phyloP scores from a whole-genome alignment of 2,888 invertebrate genomes.

The Diadegma fenestrale region DNA sequence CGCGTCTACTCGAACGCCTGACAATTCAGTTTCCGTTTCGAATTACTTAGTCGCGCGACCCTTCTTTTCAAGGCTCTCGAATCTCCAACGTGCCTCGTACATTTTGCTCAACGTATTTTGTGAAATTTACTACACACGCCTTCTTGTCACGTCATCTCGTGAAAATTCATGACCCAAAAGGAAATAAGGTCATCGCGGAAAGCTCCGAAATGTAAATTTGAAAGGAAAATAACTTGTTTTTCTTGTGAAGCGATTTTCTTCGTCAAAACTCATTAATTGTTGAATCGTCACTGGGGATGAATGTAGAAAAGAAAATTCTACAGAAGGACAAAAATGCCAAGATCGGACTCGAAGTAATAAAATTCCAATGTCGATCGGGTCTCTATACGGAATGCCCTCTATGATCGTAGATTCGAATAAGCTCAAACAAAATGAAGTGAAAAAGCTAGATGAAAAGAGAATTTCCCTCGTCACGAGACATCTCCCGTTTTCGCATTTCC shows the following conservation, averaged over 20 bases:
- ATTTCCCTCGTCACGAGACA: slow-evolving; percentile 27
- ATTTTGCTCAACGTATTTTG: background rate
- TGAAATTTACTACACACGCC: background rate
- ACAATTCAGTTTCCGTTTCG: slow-evolving; percentile 77
- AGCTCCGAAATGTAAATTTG: background rate
- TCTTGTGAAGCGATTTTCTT: background rate
- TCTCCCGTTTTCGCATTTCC: background rate
- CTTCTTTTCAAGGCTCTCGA: slow-evolving; percentile 62
- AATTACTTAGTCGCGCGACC: slow-evolving; percentile 76
- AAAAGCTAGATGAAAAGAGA: slow-evolving; percentile 31
- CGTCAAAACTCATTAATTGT: background rate
- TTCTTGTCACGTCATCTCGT: background rate
- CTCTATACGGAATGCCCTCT: background rate
- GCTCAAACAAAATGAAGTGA: slow-evolving; percentile 24
- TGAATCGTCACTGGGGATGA: background rate
- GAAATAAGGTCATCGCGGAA: background rate
- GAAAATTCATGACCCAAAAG: background rate
- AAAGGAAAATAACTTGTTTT: background rate
- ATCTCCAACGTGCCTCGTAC: slow-evolving; percentile 15
- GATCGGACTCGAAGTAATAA: background rate
- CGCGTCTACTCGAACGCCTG: slow-evolving; percentile 63
- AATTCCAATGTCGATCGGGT: background rate
- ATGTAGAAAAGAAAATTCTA: background rate
- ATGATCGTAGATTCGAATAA: background rate
- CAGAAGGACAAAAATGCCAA: background rate